A percentile compares a stretch with the other conserved stretches of the same genome.
phyloP scores from a whole-genome alignment of 2,888 invertebrate species.

The Geotrupes spiniger region DNA sequence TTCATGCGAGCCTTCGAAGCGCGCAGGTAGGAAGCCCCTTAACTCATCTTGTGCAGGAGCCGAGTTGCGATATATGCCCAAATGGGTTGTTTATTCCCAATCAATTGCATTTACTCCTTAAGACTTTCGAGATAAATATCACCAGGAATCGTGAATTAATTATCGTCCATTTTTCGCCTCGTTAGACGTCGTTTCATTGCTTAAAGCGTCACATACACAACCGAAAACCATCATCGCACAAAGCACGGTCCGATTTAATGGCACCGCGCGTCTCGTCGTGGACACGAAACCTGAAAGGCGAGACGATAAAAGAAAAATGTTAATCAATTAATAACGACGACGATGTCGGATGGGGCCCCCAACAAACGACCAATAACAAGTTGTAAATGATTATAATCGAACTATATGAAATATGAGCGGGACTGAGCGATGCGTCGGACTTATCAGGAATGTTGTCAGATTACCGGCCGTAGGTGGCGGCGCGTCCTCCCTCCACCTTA shows the following conservation, averaged over 20 bases:
- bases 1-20: slow-evolving; percentile 22
- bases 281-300: slow-evolving; percentile 13
- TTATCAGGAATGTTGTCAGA: slow-evolving; percentile 44
- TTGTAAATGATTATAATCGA: slow-evolving; percentile 32
- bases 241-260: slow-evolving; percentile 21
- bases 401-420: slow-evolving; percentile 37
- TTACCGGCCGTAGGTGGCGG: slow-evolving; percentile 40
- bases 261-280: slow-evolving; percentile 8
- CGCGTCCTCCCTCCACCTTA: slow-evolving; percentile 24
- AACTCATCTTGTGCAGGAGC: too few species aligned
- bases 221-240: slow-evolving; percentile 10
- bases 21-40: neutral
- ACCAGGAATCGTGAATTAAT: too few species aligned
- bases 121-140: too few species aligned
- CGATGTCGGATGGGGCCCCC: slow-evolving; percentile 20
- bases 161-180: too few species aligned
- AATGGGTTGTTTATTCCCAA: too few species aligned
- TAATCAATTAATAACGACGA: slow-evolving; percentile 26
- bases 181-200: neutral
- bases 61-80: too few species aligned
- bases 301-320: slow-evolving; percentile 20
- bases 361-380: slow-evolving; percentile 31
- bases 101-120: too few species aligned
- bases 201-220: neutral
- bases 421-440: slow-evolving; percentile 41